Conservation (phyloP, 2,888 invertebrate species). For the Adela reaumurella region DNA sequence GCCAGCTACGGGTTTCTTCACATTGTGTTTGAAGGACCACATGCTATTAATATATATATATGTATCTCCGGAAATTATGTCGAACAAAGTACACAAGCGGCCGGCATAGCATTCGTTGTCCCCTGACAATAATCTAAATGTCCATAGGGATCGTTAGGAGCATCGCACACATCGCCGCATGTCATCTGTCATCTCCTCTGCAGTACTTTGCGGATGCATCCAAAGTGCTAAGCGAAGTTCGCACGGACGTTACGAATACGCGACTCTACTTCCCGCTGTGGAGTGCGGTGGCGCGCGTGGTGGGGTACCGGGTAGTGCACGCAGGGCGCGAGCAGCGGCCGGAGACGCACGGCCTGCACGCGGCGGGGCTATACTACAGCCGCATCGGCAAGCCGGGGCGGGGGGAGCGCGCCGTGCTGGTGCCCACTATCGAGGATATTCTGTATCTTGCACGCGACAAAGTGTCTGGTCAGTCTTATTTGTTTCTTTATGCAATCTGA, state of each 20-base stretch:
- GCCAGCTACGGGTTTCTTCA: too few species aligned
- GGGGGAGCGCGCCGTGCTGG: constrained; percentile 46
- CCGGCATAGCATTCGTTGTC: too few species aligned
- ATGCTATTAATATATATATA: background rate
- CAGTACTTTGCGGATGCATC: constrained; percentile 39
- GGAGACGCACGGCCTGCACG: constrained; percentile 29
- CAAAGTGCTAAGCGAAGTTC: constrained; percentile 52
- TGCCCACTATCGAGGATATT: constrained; percentile 42
- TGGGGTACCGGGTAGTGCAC: constrained; percentile 62
- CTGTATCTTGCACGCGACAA: constrained; percentile 40
- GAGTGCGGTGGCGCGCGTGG: constrained; percentile 56
- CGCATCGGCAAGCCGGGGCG: constrained; percentile 28
- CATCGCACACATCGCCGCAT: too few species aligned
- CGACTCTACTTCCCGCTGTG: constrained; percentile 65
- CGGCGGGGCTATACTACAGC: constrained; percentile 37
- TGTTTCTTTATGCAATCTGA: too few species aligned
- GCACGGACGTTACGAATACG: constrained; percentile 48
- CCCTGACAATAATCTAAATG: too few species aligned
- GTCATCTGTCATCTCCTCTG: background rate
- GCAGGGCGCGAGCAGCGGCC: constrained; percentile 39
- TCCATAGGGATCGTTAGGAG: too few species aligned
- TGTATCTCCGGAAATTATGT: too few species aligned
- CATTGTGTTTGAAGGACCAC: too few species aligned
- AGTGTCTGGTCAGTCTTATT: constrained; percentile 34
- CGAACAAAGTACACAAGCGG: too few species aligned